phyloP scores from a whole-genome alignment of 2,113 vertebrate species.

The Oncorhynchus nerka region DNA sequence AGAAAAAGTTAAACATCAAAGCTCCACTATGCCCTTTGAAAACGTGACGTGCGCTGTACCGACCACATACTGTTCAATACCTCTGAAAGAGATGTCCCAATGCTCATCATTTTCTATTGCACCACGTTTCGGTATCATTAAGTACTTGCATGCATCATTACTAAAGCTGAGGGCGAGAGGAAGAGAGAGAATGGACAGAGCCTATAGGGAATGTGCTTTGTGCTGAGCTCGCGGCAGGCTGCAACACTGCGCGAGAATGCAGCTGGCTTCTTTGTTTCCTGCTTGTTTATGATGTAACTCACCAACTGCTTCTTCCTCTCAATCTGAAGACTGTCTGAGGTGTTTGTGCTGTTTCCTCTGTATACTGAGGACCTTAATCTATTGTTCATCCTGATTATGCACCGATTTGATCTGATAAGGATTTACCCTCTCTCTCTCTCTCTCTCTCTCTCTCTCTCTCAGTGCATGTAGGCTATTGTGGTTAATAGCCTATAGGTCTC shows the following conservation, averaged over 20 bases:
- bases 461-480: no score
- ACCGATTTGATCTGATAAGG: no score
- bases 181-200: not conserved
- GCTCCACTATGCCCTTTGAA: not conserved
- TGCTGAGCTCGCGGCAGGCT: not conserved
- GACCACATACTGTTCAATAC: not conserved
- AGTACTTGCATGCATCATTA: no score
- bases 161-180: not conserved
- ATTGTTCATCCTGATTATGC: not conserved
- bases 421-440: no score
- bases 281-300: slow-evolving; percentile 51
- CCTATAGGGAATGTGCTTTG: not conserved
- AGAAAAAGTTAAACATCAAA: slow-evolving; percentile 12
- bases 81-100: not conserved
- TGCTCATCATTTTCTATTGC: no score
- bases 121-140: no score
- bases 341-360: slow-evolving; percentile 35
- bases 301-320: slow-evolving; percentile 36
- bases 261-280: slow-evolving; percentile 21
- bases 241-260: slow-evolving; percentile 26
- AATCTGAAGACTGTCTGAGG: slow-evolving; percentile 37
- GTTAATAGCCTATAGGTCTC: no score
- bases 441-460: no score
- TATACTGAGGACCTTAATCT: slow-evolving; percentile 21
- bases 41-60: not conserved